These are phyloP conservation scores for Rhinophrynus dorsalis DNA, from an alignment of 2,797 vertebrate species.

Conservation along the genomic window DNA sequence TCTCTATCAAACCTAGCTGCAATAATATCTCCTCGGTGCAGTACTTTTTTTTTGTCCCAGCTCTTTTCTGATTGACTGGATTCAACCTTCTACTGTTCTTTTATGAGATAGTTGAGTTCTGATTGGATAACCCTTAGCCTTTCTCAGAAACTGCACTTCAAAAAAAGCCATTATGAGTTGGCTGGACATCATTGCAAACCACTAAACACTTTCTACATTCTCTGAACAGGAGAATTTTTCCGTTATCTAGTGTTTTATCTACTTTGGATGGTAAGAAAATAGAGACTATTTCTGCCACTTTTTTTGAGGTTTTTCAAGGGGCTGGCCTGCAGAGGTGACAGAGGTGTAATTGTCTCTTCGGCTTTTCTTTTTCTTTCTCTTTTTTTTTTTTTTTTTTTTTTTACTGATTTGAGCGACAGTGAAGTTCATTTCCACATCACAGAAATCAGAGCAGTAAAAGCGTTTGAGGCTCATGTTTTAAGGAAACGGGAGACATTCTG, in stretches of 20 bases:
- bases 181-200: background rate
- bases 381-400: too few relatives aligned
- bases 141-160: background rate
- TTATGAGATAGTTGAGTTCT: background rate
- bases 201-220: background rate
- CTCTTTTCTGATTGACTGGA: background rate
- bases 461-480: too few relatives aligned
- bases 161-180: background rate
- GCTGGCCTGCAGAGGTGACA: background rate
- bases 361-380: too few relatives aligned
- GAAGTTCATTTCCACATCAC: too few relatives aligned
- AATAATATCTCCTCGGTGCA: slow-evolving; percentile 4
- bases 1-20: background rate
- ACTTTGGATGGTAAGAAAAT: background rate
- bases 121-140: slow-evolving; percentile 6
- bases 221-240: background rate
- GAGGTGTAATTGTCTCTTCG: background rate
- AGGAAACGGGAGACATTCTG: too few relatives aligned
- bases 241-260: background rate
- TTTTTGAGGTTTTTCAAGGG: background rate
- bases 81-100: background rate
- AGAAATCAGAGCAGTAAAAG: too few relatives aligned
- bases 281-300: background rate
- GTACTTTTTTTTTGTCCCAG: background rate
- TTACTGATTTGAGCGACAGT: background rate